Conservation (phyloP, 2,113 vertebrate species). For the Lasiurus cinereus region DNA sequence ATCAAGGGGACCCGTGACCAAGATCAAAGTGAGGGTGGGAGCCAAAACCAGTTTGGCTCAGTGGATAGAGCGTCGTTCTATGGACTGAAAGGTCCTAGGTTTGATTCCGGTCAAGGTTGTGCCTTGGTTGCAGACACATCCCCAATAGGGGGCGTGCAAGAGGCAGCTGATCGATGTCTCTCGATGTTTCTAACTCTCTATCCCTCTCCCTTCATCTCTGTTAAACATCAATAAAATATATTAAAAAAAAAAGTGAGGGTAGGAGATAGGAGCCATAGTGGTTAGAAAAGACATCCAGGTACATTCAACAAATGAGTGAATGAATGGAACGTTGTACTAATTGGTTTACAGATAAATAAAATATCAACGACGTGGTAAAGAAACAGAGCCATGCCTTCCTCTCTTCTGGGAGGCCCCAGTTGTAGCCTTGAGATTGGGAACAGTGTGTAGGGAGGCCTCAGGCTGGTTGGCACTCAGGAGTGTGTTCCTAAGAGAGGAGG, state of each 20-base stretch:
- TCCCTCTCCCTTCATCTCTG: no score
- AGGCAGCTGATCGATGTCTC: no score
- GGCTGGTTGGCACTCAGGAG: background rate
- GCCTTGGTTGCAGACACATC: no score
- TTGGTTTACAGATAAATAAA: background rate
- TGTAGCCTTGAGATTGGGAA: background rate
- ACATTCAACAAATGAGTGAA: background rate
- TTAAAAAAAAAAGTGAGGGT: no score
- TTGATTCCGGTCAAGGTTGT: no score
- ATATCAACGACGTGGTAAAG: background rate
- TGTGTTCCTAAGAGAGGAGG: background rate
- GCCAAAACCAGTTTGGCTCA: no score
- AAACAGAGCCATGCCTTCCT: background rate
- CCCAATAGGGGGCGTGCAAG: no score
- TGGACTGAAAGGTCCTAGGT: no score
- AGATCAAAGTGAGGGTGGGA: background rate
- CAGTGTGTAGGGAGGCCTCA: background rate
- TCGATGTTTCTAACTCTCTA: no score
- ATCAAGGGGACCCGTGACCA: accelerated
- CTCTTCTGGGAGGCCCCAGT: background rate
- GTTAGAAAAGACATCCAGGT: background rate
- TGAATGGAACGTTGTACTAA: background rate
- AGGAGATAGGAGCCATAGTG: background rate
- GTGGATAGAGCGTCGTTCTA: no score
- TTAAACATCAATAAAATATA: no score